These are phyloP conservation scores for Gymnocypris eckloni DNA, from an alignment of 2,797 vertebrate genomes.

Conservation along the genomic window DNA sequence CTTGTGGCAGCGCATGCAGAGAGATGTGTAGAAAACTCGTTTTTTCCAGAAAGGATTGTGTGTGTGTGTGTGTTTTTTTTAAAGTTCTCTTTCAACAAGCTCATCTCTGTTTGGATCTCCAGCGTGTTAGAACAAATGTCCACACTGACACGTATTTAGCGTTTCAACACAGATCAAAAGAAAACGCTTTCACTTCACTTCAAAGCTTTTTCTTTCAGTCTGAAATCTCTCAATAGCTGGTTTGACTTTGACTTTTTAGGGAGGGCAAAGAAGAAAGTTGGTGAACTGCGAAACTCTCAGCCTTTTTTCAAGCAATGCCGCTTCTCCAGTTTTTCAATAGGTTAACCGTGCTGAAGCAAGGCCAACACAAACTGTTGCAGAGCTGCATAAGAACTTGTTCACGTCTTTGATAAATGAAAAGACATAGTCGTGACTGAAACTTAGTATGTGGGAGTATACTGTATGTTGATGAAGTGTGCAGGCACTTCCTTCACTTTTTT, in stretches of 20 bases:
- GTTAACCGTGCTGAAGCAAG: conserved; percentile 40
- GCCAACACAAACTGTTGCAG: conserved; percentile 57
- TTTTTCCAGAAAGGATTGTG: conserved; percentile 22
- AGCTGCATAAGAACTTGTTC: conserved; percentile 21
- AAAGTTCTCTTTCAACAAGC: conserved; percentile 40
- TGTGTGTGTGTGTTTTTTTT: not conserved
- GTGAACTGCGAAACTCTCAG: conserved; percentile 45
- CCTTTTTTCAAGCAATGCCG: conserved; percentile 43
- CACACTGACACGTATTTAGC: conserved; percentile 60
- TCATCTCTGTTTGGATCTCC: conserved; percentile 53
- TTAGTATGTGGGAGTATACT: conserved; percentile 5
- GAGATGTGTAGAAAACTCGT: conserved; percentile 25
- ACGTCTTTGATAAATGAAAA: conserved; percentile 43
- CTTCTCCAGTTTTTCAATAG: conserved; percentile 43
- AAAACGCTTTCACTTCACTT: conserved; percentile 58
- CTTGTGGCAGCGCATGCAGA: conserved; percentile 10
- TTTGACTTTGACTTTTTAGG: conserved; percentile 56
- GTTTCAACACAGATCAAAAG: conserved; percentile 62
- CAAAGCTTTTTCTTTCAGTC: conserved; percentile 55
- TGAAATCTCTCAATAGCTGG: conserved; percentile 58
- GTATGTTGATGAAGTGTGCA: conserved; percentile 24
- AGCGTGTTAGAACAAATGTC: conserved; percentile 61
- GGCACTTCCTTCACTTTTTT: not conserved
- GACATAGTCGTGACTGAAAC: conserved; percentile 24
- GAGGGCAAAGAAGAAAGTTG: conserved; percentile 58